Evolutionary conservation across 2,797 vertebrate genomes (phyloP), one percentile per base, ranked within the genome.

Genomic region (Cirrhinus mrigala): DNA sequence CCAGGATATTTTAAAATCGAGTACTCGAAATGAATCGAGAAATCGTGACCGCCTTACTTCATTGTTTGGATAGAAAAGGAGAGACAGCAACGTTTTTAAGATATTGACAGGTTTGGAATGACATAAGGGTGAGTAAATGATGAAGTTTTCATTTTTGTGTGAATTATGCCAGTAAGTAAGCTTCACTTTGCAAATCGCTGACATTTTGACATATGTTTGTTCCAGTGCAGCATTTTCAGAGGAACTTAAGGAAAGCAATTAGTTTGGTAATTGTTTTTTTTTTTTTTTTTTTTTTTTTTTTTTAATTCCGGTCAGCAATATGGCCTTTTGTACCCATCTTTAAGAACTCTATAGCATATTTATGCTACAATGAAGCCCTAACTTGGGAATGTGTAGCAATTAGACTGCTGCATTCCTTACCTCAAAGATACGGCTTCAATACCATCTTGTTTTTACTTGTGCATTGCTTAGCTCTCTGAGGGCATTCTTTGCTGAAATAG

Each of bases 401-500:
- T 78, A 82, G 52, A 37, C 24, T 4, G 20, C 10, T 64, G 14
- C 15, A 54, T 83, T 76, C 46, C 22, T 83, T 73, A 46, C n/a
- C 60, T 76, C 20, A 76, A 66, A 66, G 71, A 76, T 33, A 74
- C 2, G 20, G 33, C 73, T 56, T 74, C 8, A 82, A 14, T 64
- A 77, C 54, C 48, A 46, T 77, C 46, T 77, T 29, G 64, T 37
- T 74, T 74, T 73, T 74, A 22, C 24, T 40, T 54, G 22, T 27
- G 29, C 56, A 18, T 54, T 54, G 22, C 40, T 82, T 50, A 29
- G 56, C 73, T 83, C 82, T 66, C 48, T 52, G 9, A 16, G 52
- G 29, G 46, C 12, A 74, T 76, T 76, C 46, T 75, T 60, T 46
- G 27, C 81, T 73, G 54, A 54, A 68, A 78, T 4, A 84, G 16